Evolutionary conservation across 2,113 vertebrate genomes (phyloP).

Genomic region (Rhinopomastus cyanomelas): DNA sequence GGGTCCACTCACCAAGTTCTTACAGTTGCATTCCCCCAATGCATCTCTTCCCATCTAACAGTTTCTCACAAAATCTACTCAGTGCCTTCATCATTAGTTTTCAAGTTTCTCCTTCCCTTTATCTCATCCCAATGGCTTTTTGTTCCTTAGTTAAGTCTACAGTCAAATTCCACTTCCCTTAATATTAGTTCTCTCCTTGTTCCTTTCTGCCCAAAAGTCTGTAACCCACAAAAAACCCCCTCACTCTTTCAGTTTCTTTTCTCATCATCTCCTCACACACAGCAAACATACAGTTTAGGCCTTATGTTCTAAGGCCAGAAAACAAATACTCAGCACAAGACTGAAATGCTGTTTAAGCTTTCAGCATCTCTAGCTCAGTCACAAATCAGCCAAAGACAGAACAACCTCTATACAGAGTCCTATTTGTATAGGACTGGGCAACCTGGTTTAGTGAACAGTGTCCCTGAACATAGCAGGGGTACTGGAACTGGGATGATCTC

Average conservation of each 20-base stretch:
- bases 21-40: accelerated
- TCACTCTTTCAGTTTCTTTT: neutral
- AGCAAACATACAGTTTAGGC: neutral
- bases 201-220: neutral
- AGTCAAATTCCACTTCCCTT: neutral
- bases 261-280: neutral
- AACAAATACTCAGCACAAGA: neutral
- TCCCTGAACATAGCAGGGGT: no score
- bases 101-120: neutral
- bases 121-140: neutral
- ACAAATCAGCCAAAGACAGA: neutral
- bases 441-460: no score
- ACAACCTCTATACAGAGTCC: no score
- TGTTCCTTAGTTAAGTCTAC: neutral
- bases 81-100: neutral
- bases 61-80: neutral
- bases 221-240: neutral
- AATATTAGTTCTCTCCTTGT: neutral
- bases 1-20: neutral
- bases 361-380: neutral
- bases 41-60: neutral
- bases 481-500: no score
- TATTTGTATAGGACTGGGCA: no score
- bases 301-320: neutral
- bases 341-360: neutral